Evolutionary conservation across 2,888 invertebrate species (phyloP).

Genomic region (Lacanobia oleracea): DNA sequence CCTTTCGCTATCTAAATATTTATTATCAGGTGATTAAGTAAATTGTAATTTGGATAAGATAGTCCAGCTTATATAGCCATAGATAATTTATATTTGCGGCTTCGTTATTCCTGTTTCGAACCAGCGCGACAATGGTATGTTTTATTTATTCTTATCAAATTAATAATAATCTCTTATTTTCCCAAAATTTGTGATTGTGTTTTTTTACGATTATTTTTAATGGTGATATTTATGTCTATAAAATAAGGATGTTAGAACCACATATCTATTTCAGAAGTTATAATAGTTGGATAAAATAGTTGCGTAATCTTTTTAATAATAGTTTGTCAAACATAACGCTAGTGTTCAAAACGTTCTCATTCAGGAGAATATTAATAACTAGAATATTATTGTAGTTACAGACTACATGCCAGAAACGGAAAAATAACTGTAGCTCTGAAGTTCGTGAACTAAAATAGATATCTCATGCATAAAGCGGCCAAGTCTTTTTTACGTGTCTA

Average conservation of each 20-base stretch:
- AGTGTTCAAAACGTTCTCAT: too few species aligned
- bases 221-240: background rate
- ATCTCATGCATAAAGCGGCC: background rate
- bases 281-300: background rate
- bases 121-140: conserved; percentile 83
- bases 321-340: background rate
- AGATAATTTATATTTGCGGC: conserved; percentile 59
- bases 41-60: conserved; percentile 78
- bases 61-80: conserved; percentile 68
- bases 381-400: background rate
- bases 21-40: conserved; percentile 58
- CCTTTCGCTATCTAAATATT: conserved; percentile 48
- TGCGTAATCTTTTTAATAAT: background rate
- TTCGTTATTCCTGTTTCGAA: conserved; percentile 68
- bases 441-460: background rate
- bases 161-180: background rate
- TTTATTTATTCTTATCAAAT: conserved; percentile 14
- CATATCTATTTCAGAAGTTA: background rate
- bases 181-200: background rate
- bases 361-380: background rate
- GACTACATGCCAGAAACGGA: background rate
- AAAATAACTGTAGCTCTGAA: background rate
- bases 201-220: background rate
- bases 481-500: background rate
- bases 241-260: background rate